These are phyloP conservation scores for Branchipolynoe longqiensis DNA, from an alignment of 2,888 invertebrate genomes.

Conservation along the genomic window DNA sequence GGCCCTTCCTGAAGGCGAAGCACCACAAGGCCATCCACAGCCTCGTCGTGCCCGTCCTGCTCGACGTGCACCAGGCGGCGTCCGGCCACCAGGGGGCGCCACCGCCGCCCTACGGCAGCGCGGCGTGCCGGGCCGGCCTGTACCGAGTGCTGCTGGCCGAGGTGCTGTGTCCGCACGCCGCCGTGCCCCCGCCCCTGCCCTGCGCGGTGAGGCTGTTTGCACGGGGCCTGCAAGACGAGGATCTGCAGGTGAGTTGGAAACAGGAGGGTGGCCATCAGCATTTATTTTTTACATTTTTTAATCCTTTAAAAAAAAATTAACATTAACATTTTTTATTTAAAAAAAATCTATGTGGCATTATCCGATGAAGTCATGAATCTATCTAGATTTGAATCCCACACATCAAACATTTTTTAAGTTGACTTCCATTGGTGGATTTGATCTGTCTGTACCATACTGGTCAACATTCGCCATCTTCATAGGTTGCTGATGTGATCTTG, in stretches of 20 bases:
- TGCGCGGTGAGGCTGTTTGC: slow-evolving; percentile 14
- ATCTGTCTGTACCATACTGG: no score
- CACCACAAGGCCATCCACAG: slow-evolving; percentile 41
- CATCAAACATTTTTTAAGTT: no score
- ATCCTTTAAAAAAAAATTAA: not conserved
- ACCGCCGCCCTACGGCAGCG: not conserved
- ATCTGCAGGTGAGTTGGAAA: not conserved
- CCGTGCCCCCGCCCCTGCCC: not conserved
- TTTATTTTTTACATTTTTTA: no score
- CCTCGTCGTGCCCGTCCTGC: slow-evolving; percentile 7
- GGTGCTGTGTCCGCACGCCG: slow-evolving; percentile 27
- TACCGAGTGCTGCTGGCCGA: slow-evolving; percentile 6
- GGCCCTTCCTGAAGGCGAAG: slow-evolving; percentile 41
- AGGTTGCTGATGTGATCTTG: no score
- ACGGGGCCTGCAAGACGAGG: slow-evolving; percentile 2
- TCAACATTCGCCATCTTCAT: no score
- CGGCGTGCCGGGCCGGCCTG: not conserved
- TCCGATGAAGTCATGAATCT: no score
- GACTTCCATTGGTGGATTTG: no score
- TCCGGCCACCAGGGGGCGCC: not conserved
- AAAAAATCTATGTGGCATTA: no score
- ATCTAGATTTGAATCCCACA: no score
- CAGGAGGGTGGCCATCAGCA: no score
- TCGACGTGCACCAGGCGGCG: slow-evolving; percentile 11
- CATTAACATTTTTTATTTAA: no score